Percentiles rank a stretch among this genome's conserved stretches.
phyloP scores from a whole-genome alignment of 1,140 invertebrate genomes.

The Dinoponera quadriceps region DNA sequence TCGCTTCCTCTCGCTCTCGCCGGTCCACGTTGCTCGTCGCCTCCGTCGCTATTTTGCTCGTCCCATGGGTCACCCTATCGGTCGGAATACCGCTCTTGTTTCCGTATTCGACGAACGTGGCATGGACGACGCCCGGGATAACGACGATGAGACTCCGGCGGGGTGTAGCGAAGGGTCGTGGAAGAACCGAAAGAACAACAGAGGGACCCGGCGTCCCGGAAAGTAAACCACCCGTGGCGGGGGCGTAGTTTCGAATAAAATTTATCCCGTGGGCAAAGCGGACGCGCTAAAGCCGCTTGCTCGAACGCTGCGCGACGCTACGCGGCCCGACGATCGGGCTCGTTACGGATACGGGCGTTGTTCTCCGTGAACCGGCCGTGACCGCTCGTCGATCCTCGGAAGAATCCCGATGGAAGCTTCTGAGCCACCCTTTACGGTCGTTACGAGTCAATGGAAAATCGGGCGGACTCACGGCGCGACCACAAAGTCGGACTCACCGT shows the following conservation, averaged over 20 bases:
- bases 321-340: too few species aligned
- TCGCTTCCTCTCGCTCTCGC: background rate
- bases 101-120: constrained; percentile 30
- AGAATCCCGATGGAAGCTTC: background rate
- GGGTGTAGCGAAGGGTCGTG: background rate
- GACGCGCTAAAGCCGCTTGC: background rate
- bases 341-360: too few species aligned
- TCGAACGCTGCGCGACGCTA: too few species aligned
- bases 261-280: constrained; percentile 39
- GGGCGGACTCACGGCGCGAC: background rate
- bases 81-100: constrained; percentile 18
- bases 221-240: constrained; percentile 34
- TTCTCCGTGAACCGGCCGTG: background rate
- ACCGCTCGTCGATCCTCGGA: background rate
- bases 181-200: constrained; percentile 9
- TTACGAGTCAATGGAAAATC: background rate
- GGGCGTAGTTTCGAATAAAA: constrained; percentile 37
- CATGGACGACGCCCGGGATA: background rate
- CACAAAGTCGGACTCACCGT: background rate
- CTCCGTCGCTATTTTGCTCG: constrained; percentile 26
- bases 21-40: constrained; percentile 2
- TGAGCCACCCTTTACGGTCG: background rate
- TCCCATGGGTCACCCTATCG: constrained; percentile 35
- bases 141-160: background rate
- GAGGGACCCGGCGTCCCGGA: constrained; percentile 5